Evolutionary conservation across 2,888 invertebrate species (phyloP).

Genomic region (Ophion ellenae): DNA sequence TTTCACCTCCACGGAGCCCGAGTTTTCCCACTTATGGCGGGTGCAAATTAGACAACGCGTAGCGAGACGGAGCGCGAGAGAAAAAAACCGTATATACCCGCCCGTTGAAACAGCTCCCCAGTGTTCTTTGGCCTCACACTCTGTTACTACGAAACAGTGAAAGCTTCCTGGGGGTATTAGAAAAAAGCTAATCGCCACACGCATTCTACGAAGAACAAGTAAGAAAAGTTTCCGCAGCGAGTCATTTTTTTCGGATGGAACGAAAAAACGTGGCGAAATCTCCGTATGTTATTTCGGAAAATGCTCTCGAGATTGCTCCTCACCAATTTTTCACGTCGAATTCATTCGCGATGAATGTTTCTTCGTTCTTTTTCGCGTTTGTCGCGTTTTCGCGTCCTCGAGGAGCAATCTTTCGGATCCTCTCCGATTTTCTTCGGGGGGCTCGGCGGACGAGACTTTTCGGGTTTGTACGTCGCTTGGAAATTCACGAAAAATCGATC

Average conservation of each 20-base stretch:
- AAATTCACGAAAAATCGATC: conserved; percentile 11
- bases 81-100: conserved; percentile 40
- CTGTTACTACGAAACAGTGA: conserved; percentile 26
- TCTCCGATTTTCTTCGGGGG: background rate
- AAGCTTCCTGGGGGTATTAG: conserved; percentile 41
- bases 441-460: background rate
- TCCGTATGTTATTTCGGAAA: background rate
- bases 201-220: background rate
- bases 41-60: conserved; percentile 30
- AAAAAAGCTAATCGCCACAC: conserved; percentile 22
- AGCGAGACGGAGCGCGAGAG: conserved; percentile 31
- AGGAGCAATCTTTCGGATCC: background rate
- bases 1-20: background rate
- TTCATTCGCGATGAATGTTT: background rate
- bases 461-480: background rate
- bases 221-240: background rate
- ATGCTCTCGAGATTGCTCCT: background rate
- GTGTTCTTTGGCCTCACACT: conserved; percentile 19
- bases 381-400: conserved; percentile 12
- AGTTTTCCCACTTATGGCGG: conserved; percentile 23
- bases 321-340: background rate
- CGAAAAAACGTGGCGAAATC: background rate
- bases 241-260: background rate
- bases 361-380: background rate
- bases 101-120: conserved; percentile 43